A percentile compares a stretch with the other conserved stretches of the same genome.
Conservation (phyloP, 92 coral and sea anemone species). For the Montipora capitata region DNA sequence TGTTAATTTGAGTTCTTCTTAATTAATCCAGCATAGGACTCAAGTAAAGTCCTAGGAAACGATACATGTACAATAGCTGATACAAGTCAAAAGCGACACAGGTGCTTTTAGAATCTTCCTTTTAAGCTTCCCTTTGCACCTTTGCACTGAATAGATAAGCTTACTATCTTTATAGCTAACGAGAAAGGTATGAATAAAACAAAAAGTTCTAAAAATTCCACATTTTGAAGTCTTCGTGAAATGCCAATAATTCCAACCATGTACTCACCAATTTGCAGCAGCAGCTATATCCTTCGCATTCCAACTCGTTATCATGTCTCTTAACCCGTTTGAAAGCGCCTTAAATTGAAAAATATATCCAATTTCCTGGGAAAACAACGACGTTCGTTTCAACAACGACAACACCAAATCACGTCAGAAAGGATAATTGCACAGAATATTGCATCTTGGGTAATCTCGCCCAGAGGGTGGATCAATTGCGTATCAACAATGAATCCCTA, state of each 20-base stretch:
- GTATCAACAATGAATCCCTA: constrained; percentile 39
- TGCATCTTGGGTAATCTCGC: constrained; percentile 73
- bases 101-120: no score
- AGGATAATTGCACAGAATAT: constrained; percentile 10
- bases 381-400: not conserved
- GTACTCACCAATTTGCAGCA: constrained; percentile 94
- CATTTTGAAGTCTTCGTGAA: not conserved
- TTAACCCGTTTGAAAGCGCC: constrained; percentile 15
- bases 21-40: no score
- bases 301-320: constrained; percentile 90
- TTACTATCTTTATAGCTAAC: not conserved
- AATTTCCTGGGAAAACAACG: not conserved
- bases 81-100: no score
- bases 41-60: no score
- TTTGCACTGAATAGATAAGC: no score
- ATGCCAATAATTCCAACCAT: not conserved
- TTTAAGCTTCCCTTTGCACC: no score
- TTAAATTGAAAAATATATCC: constrained; percentile 24
- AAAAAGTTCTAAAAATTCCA: not conserved
- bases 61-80: no score
- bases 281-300: constrained; percentile 90
- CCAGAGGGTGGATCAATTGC: constrained; percentile 73
- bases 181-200: constrained; percentile 8
- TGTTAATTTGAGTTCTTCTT: no score
- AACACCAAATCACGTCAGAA: constrained; percentile 55